Evolutionary conservation across 1,140 invertebrate genomes (phyloP).

Genomic region (Trypoxylus dichotomus): DNA sequence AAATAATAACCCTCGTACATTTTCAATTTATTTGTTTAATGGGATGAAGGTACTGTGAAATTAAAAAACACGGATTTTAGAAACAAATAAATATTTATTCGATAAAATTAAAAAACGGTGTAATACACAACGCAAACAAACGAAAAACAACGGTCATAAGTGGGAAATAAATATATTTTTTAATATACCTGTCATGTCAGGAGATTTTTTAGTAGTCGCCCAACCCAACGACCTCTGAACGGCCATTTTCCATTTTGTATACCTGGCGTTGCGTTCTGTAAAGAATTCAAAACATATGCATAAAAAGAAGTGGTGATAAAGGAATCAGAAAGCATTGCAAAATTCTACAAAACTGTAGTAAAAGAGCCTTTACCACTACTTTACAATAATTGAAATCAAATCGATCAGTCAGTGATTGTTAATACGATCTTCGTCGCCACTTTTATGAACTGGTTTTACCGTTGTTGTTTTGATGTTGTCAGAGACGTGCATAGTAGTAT

Average conservation of each 20-base stretch:
- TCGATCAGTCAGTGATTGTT: too few relatives aligned
- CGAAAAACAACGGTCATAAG: slow-evolving; percentile 35
- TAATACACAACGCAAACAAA: background rate
- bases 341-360: too few relatives aligned
- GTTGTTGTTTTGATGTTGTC: too few relatives aligned
- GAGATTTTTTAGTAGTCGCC: slow-evolving; percentile 72
- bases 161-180: slow-evolving; percentile 32
- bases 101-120: too few relatives aligned
- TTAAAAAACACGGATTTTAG: slow-evolving; percentile 3
- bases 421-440: too few relatives aligned
- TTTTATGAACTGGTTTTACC: too few relatives aligned
- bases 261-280: slow-evolving; percentile 77
- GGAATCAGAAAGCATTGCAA: background rate
- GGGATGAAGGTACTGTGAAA: background rate
- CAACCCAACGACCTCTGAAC: slow-evolving; percentile 86
- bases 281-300: slow-evolving; percentile 42
- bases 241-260: slow-evolving; percentile 91
- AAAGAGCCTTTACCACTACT: too few relatives aligned
- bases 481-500: too few relatives aligned
- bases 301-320: slow-evolving; percentile 26
- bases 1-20: too few relatives aligned
- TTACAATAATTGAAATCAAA: too few relatives aligned
- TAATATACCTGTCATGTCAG: slow-evolving; percentile 69
- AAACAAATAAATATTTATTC: slow-evolving; percentile 13
- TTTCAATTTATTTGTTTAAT: too few relatives aligned